Conservation (phyloP, 1,140 invertebrate species). For the Armadillidium nasatum region DNA sequence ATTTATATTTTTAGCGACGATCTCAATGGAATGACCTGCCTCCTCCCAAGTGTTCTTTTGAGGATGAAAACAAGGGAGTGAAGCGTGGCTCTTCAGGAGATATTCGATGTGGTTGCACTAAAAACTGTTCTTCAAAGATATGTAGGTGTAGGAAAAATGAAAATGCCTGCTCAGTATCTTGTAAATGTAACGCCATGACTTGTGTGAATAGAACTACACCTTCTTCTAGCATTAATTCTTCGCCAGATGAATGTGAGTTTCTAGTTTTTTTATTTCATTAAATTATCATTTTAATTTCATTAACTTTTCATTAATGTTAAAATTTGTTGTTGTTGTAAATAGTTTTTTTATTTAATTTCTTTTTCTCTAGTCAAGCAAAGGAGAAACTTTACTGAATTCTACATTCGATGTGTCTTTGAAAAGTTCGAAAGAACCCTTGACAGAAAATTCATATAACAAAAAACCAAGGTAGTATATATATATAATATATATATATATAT, state of each 20-base stretch:
- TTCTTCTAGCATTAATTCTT: not conserved
- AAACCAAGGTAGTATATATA: not conserved
- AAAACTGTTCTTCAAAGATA: constrained; percentile 29
- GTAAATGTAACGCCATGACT: constrained; percentile 28
- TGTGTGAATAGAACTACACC: constrained; percentile 26
- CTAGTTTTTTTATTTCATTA: not conserved
- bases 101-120: constrained; percentile 32
- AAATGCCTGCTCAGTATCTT: constrained; percentile 26
- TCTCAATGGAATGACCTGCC: too few relatives aligned
- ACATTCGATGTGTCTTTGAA: not conserved
- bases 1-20: too few relatives aligned
- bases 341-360: not conserved
- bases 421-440: not conserved
- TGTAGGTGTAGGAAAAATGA: constrained; percentile 28
- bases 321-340: not conserved
- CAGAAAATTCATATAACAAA: not conserved
- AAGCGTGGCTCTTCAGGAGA: constrained; percentile 31
- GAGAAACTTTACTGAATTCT: not conserved
- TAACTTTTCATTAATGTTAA: not conserved
- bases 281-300: not conserved
- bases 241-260: too few relatives aligned
- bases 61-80: constrained; percentile 10
- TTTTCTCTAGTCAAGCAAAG: not conserved
- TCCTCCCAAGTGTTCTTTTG: not conserved
- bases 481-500: too few relatives aligned